phyloP scores from a whole-genome alignment of 2,797 vertebrate species.

The Microctenopoma lineatum region DNA sequence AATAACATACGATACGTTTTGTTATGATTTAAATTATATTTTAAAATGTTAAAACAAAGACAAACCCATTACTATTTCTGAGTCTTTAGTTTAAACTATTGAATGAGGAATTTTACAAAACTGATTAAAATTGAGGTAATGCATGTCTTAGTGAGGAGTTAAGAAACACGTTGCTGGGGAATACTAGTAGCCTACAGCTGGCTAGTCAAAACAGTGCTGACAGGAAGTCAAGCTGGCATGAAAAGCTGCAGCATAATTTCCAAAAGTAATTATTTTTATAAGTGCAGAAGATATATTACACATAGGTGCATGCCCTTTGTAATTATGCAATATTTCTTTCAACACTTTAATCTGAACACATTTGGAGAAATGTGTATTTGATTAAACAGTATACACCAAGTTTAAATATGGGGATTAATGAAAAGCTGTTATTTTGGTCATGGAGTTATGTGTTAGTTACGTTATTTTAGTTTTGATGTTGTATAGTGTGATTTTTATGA shows the following conservation, averaged over 20 bases:
- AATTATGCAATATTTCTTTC: not conserved
- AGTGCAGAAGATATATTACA: not conserved
- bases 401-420: not conserved
- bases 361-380: too few relatives aligned
- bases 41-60: too few relatives aligned
- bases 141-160: not conserved
- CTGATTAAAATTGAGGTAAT: too few relatives aligned
- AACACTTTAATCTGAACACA: not conserved
- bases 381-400: too few relatives aligned
- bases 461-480: too few relatives aligned
- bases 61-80: too few relatives aligned
- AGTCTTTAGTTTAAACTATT: too few relatives aligned
- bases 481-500: too few relatives aligned
- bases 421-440: not conserved
- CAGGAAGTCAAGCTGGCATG: not conserved
- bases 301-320: not conserved
- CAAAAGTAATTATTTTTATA: not conserved
- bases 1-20: not conserved
- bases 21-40: too few relatives aligned
- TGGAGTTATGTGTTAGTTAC: not conserved
- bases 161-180: not conserved
- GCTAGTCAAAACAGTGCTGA: not conserved
- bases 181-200: not conserved
- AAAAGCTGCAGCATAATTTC: not conserved
- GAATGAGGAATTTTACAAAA: too few relatives aligned